A percentile compares a stretch with the other conserved stretches of the same genome.
Conservation (phyloP, 2,888 invertebrate species). For the Oligia fasciuncula region DNA sequence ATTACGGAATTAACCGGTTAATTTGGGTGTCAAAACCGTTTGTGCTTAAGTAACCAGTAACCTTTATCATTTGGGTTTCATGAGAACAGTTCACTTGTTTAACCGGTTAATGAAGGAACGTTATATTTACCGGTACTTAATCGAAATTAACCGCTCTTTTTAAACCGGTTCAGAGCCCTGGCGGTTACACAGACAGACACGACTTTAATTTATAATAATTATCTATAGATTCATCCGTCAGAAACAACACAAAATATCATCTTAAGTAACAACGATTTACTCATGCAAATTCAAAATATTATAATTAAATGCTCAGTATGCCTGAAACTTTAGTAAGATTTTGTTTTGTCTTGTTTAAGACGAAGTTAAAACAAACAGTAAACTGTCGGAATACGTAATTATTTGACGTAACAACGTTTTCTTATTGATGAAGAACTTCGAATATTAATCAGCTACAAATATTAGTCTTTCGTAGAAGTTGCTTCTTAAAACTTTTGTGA, state of each 20-base stretch:
- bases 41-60: no score
- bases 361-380: conserved; percentile 72
- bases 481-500: background rate
- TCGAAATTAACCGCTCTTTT: no score
- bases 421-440: conserved; percentile 67
- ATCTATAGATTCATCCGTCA: background rate
- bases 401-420: conserved; percentile 64
- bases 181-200: no score
- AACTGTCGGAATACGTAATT: conserved; percentile 74
- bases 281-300: conserved; percentile 17
- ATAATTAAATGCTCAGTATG: conserved; percentile 55
- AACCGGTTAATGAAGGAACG: no score
- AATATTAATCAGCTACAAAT: conserved; percentile 18
- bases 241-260: background rate
- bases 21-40: no score
- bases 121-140: no score
- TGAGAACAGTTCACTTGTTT: no score
- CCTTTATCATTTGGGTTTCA: no score
- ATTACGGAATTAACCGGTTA: no score
- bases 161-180: no score
- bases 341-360: conserved; percentile 69
- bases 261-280: background rate
- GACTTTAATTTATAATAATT: no score
- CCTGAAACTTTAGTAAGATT: conserved; percentile 60
- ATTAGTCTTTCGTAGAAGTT: conserved; percentile 2